Evolutionary conservation across 2,888 invertebrate species (phyloP).

Genomic region (Romanomermis culicivorax): DNA sequence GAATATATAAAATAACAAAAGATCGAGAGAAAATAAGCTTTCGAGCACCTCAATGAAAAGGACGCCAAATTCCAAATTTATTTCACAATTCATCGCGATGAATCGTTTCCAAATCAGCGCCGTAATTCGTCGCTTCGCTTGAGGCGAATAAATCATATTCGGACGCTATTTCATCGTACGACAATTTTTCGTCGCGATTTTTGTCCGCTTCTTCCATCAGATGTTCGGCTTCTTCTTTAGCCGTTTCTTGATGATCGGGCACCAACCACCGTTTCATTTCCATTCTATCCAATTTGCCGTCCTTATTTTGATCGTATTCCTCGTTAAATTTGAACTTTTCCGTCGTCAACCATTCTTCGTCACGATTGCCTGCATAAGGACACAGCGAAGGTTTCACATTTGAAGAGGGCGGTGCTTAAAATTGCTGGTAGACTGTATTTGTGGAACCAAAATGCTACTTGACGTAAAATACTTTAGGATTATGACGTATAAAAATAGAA

Average conservation of each 20-base stretch:
- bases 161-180: conserved; percentile 54
- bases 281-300: conserved; percentile 51
- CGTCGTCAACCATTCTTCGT: conserved; percentile 14
- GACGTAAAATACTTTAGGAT: background rate
- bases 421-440: too few relatives aligned
- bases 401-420: background rate
- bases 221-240: conserved; percentile 70
- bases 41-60: too few relatives aligned
- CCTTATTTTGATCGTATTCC: conserved; percentile 59
- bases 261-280: conserved; percentile 75
- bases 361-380: conserved; percentile 1
- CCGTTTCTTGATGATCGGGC: conserved; percentile 60
- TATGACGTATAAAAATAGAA: background rate
- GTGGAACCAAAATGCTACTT: background rate
- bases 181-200: conserved; percentile 45
- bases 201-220: conserved; percentile 40
- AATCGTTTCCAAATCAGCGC: conserved; percentile 57
- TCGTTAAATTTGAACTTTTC: conserved; percentile 47
- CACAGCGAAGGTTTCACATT: background rate
- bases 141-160: conserved; percentile 77
- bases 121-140: conserved; percentile 71
- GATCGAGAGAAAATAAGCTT: too few relatives aligned
- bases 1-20: too few relatives aligned
- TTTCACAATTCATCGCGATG: conserved; percentile 30
- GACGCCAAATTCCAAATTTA: too few relatives aligned